Evolutionary conservation across 2,888 invertebrate genomes (phyloP).

Genomic region (Stenotaenia linearis): DNA sequence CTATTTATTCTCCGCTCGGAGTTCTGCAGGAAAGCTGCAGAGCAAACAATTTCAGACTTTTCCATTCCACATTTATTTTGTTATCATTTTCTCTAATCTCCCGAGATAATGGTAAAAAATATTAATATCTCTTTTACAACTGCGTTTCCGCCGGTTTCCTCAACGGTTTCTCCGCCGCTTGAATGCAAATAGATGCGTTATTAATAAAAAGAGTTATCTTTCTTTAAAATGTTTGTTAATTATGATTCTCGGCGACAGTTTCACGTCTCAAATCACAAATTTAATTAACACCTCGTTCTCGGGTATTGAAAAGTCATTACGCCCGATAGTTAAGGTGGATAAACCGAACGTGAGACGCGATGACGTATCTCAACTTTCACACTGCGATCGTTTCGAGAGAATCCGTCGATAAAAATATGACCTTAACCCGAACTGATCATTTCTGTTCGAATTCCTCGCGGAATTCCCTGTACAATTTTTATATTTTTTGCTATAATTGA

Average conservation of each 20-base stretch:
- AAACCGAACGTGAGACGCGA: not conserved
- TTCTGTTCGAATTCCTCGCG: not conserved
- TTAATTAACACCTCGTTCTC: not conserved
- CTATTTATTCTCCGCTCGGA: too few relatives aligned
- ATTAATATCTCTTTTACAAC: too few relatives aligned
- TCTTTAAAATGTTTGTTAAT: not conserved
- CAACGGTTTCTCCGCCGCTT: too few relatives aligned
- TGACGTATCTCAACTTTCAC: not conserved
- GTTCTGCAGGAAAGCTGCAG: too few relatives aligned
- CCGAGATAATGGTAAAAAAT: too few relatives aligned
- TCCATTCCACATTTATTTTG: too few relatives aligned
- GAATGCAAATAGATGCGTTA: not conserved
- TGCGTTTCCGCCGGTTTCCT: too few relatives aligned
- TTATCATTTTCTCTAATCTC: too few relatives aligned
- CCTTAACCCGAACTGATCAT: not conserved
- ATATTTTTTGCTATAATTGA: not conserved
- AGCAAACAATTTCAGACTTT: too few relatives aligned
- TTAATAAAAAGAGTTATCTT: not conserved
- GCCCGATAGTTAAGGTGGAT: not conserved
- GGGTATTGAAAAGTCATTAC: not conserved
- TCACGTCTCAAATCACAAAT: not conserved
- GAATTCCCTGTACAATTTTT: not conserved
- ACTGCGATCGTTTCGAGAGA: not conserved
- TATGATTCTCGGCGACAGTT: not conserved
- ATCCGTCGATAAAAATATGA: not conserved